Base-by-base conservation (phyloP, 2,113 vertebrate genomes). In the Thinocorus orbignyianus region DNA sequence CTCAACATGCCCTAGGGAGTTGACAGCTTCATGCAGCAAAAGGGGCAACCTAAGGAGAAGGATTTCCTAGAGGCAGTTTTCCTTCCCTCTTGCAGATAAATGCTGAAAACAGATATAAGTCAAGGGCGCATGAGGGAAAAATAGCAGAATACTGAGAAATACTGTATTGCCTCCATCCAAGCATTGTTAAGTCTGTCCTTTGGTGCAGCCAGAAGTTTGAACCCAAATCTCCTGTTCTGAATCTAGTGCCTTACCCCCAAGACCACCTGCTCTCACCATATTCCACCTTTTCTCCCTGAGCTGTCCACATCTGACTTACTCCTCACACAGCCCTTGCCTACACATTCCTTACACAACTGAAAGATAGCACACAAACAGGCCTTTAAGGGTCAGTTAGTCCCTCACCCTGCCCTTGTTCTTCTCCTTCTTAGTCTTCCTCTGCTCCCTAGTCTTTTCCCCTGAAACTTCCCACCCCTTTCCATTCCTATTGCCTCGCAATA, bases 181-280 rank as follows among this genome's bases (percentile, higher is more conserved):
- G 5, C 30, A 11, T 1, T 28, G 7, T 60, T 62, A 81, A 78
- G 28, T 41, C 30, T 77, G 61, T 44, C 14, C 39, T 90, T 86
- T 68, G 48, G 51, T 73, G 68, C 77, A 92, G 46, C 37, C 64
- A 37, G 13, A 42, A 57, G 25, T 39, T 55, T 51, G 35, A 81
- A 58, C 30, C 25, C 41, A 42, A 44, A 66, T 28, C 18, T 83
- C 33, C 68, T 71, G 60, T 22, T 39, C 70, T 42, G 37, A 74
- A 51, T 31, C 39, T 68, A 81, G 64, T 92, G 84, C 61, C 89
- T 84, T 72, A 87, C 4, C 19, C 60, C 48, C 25, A 41, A 69
- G 31, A 80, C 13, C 22, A 49, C n/a, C 54, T 2, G 0, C 23
- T 82, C 41, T 73, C 16, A 33, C 28, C 3, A 0, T n/a, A 26